Base-by-base conservation (phyloP, 1,140 invertebrate species). In the Sitobion miscanthi region DNA sequence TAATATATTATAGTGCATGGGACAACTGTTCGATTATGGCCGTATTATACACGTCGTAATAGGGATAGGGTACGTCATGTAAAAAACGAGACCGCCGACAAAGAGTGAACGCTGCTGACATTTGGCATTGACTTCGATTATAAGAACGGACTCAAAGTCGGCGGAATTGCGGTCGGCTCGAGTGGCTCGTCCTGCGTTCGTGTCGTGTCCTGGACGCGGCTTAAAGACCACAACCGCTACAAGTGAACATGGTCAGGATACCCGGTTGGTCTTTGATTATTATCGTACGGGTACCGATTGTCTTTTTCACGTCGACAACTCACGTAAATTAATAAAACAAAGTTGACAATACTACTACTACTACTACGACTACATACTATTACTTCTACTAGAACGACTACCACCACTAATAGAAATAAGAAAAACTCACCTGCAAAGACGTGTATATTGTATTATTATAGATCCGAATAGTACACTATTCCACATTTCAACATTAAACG, bases 211-310 rank as follows among this genome's bases (percentile, higher is more conserved):
- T 38, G 77, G 77, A 82, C 20, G 35, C 20, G 35, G 1, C 20
- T 83, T 6, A 38, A 83, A 83, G n/a, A 83, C 77, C 62, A 62
- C 49, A 17, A 23, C 62, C 17, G n/a, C 14, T 83, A 42, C 6
- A 83, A 42, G 35, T 42, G 42, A 38, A 83, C 35, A 83, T 38
- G 83, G 3, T 8, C 42, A 25, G 83, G 3, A 42, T 25, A 85
- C 38, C 62, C 6, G 42, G 38, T 47, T 47, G 45, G 25, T 14
- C 38, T 86, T 86, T 42, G 42, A 86, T 86, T 47, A 47, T 30
- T 86, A 86, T 86, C 85, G 23, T 86, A 42, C 23, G 6, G 38
- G 62, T 77, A 77, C n/a, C 83, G 85, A 86, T 86, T 86, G 85
- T 86, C 3, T 86, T 17, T 45, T 47, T 86, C 85, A 21, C 35